phyloP scores from a whole-genome alignment of 2,797 vertebrate genomes.

The Heliangelus exortis region DNA sequence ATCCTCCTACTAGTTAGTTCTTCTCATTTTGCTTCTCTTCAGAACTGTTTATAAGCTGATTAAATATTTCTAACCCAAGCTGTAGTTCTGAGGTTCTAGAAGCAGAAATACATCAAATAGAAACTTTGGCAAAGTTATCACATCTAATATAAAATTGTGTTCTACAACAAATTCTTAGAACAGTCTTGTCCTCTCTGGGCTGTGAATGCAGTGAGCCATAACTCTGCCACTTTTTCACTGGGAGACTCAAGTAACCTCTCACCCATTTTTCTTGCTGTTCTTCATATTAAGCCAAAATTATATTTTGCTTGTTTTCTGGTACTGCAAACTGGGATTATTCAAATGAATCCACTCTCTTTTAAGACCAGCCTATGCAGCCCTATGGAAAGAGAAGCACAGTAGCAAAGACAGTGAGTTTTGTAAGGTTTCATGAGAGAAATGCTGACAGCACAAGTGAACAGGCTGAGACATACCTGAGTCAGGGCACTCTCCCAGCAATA shows the following conservation, averaged over 20 bases:
- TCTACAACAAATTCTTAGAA: not conserved
- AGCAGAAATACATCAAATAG: not conserved
- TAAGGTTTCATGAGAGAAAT: not conserved
- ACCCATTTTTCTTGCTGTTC: constrained; percentile 49
- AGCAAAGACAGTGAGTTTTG: not conserved
- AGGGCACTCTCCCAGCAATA: rapidly evolving
- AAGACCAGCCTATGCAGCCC: not conserved
- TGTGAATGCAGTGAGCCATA: not conserved
- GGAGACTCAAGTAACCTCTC: constrained; percentile 12
- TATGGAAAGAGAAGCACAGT: not conserved
- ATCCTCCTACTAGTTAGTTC: not conserved
- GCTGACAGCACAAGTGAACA: rapidly evolving
- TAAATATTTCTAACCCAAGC: not conserved
- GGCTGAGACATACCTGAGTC: not conserved
- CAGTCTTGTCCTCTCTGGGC: not conserved
- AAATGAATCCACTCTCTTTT: not conserved
- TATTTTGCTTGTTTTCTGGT: not conserved
- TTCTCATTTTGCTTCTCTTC: not conserved
- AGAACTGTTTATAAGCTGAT: not conserved
- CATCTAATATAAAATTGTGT: not conserved
- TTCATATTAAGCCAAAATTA: constrained; percentile 13
- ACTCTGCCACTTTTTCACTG: constrained; percentile 24
- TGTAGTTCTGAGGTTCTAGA: not conserved
- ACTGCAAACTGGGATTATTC: not conserved
- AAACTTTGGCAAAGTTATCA: not conserved